Evolutionary conservation across 2,888 invertebrate species (phyloP).

Genomic region (Euproctis similis): DNA sequence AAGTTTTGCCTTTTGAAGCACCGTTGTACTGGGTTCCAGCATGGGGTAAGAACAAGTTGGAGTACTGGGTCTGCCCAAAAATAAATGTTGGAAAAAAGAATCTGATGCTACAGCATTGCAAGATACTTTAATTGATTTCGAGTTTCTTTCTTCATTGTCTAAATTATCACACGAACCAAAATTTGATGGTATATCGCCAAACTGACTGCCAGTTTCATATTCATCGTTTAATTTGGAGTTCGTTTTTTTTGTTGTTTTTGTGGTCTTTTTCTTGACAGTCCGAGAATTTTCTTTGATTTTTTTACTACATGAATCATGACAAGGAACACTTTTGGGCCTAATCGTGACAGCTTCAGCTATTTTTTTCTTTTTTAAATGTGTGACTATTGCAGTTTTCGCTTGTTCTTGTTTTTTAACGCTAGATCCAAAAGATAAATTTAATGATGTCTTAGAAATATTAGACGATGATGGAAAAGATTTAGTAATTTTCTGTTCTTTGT

Average conservation of each 20-base stretch:
- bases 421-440: conserved; percentile 35
- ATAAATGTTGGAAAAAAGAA: conserved; percentile 83
- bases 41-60: conserved; percentile 33
- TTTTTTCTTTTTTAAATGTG: conserved; percentile 61
- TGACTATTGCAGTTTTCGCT: conserved; percentile 55
- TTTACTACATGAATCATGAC: conserved; percentile 54
- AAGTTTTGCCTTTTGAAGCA: conserved; percentile 81
- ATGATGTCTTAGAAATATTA: conserved; percentile 49
- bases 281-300: conserved; percentile 44
- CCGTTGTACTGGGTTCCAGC: conserved; percentile 70
- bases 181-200: conserved; percentile 62
- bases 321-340: conserved; percentile 50
- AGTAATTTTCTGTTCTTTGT: conserved; percentile 30
- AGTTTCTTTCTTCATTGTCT: conserved; percentile 24
- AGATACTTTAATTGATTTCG: conserved; percentile 72
- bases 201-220: conserved; percentile 46
- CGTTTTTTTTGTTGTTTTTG: conserved; percentile 31
- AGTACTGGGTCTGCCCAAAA: conserved; percentile 68
- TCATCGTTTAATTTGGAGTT: conserved; percentile 29
- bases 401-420: conserved; percentile 37
- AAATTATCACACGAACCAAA: conserved; percentile 43
- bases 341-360: conserved; percentile 42
- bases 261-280: conserved; percentile 38
- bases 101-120: conserved; percentile 77
- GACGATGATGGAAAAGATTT: conserved; percentile 37